Conservation (phyloP, 2,113 vertebrate species). For the Anas platyrhynchos region DNA sequence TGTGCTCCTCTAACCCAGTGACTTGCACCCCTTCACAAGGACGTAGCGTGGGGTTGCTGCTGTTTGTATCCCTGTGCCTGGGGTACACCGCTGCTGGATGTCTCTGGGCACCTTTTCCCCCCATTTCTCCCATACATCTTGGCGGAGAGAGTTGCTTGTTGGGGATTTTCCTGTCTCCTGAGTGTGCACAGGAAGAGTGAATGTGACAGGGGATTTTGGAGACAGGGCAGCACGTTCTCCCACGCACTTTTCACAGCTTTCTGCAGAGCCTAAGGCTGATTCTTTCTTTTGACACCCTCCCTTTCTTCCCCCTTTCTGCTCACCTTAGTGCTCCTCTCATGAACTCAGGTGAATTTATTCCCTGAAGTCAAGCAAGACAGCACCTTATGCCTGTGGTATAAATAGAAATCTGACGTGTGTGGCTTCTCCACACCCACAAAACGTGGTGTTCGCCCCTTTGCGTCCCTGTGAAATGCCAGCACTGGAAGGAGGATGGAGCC, state of each 20-base stretch:
- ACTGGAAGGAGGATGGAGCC: background rate
- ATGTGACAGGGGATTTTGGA: background rate
- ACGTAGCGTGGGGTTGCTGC: background rate
- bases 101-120: background rate
- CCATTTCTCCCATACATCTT: accelerated
- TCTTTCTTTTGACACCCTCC: background rate
- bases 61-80: background rate
- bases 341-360: background rate
- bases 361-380: background rate
- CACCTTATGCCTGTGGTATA: background rate
- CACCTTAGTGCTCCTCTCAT: background rate
- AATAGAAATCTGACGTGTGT: background rate
- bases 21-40: accelerated
- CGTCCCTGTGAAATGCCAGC: background rate
- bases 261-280: background rate
- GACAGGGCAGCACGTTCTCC: background rate
- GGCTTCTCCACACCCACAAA: background rate
- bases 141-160: background rate
- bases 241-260: background rate
- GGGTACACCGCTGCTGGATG: background rate
- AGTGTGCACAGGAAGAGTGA: background rate
- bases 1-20: background rate
- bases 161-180: background rate
- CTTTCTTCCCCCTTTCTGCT: background rate
- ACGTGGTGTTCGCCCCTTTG: background rate